Base-by-base conservation (phyloP, 92 coral and sea anemone species). In the Palythoa grandiflora region DNA sequence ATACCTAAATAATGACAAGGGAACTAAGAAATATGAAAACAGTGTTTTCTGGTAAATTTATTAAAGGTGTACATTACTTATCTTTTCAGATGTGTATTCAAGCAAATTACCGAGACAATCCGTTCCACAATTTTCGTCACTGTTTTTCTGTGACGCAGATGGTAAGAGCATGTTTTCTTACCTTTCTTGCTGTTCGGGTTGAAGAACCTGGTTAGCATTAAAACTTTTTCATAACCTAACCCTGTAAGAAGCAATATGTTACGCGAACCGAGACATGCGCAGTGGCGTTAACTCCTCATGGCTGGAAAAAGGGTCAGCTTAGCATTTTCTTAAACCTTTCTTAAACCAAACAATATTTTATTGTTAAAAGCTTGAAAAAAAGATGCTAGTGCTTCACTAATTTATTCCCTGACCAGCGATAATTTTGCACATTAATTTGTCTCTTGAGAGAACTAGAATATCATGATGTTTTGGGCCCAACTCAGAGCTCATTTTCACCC, bases 91-190 rank as follows among this genome's bases (percentile, higher is more conserved):
- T 90, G 91, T 90, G 93, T 36, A 92, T 94, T 78, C 95, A 94
- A 81, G 93, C 90, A 63, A 92, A 92, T 55, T 94, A 94, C 77
- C 85, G 97, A 17, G 89, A 85, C 92, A 94, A 92, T 68, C 97
- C 97, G 8, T 94, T 94, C 68, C 97, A 94, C 80, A 94, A 94
- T 83, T 94, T 94, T 75, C 93, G 95, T 9, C 97, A 94, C 85
- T 94, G 97, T 68, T 94, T 94, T 84, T 94, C 95, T 48, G 97
- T 94, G 78, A 94, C 95, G 48, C 97, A 94, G 81, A 94, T 94
- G 97, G 97, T 92, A 92, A 88, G 89, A 13, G 4, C 28, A 28
- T 54, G 10, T 63, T 17, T 17, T 17, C 10, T 5, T 16, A 2
- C 70, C 20, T 2, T 7, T 7, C 50, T 44, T 44, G 50, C 50